A percentile compares a stretch with the other conserved stretches of the same genome.
These are phyloP conservation scores for Psilanteris sp. DNA, from an alignment of 1,140 invertebrate species.

Conservation along the genomic window DNA sequence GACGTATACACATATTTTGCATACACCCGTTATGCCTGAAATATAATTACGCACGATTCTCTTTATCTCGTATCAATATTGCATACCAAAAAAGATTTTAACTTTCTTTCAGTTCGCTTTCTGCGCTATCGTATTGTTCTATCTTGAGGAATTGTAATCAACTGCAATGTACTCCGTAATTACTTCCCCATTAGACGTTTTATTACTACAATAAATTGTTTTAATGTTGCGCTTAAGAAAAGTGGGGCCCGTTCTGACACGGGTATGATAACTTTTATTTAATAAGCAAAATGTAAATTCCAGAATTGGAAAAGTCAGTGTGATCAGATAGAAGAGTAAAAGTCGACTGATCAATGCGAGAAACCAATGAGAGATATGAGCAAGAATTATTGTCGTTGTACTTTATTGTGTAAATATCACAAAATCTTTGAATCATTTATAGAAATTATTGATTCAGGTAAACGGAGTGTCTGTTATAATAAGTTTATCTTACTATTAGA, in stretches of 20 bases:
- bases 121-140: constrained; percentile 41
- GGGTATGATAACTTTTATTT: constrained; percentile 18
- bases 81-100: constrained; percentile 51
- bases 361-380: not conserved
- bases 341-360: constrained; percentile 15
- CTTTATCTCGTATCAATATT: constrained; percentile 42
- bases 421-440: no score
- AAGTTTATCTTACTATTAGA: no score
- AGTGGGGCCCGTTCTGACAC: not conserved
- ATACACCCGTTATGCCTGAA: constrained; percentile 55
- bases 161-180: constrained; percentile 39
- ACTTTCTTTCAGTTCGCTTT: constrained; percentile 45
- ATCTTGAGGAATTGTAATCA: constrained; percentile 54
- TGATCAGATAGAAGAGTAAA: constrained; percentile 29
- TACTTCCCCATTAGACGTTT: constrained; percentile 47
- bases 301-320: constrained; percentile 10
- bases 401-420: not conserved
- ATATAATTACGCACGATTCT: constrained; percentile 57
- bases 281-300: constrained; percentile 15
- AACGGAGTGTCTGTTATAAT: no score
- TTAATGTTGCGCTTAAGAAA: not conserved
- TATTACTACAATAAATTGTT: constrained; percentile 51
- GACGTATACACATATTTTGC: constrained; percentile 33
- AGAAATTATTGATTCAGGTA: no score
- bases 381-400: not conserved